Percentiles rank a stretch among this genome's conserved stretches.
Evolutionary conservation across 64 coral and sea anemone genomes (phyloP).

Genomic region (Actinia equina): DNA sequence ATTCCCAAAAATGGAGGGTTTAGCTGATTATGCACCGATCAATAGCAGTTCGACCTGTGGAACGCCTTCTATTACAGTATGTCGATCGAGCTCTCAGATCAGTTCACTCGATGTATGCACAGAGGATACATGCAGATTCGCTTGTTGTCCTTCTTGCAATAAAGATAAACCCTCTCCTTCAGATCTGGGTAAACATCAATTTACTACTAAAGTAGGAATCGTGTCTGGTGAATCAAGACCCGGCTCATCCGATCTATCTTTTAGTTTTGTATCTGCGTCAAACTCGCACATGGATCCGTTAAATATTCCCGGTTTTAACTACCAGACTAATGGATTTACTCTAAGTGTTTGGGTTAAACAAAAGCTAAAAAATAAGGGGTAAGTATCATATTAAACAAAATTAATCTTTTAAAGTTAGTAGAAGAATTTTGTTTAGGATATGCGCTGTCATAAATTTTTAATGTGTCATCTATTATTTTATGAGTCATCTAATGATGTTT

Average conservation of each 20-base stretch:
- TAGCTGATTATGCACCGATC: slow-evolving; percentile 68
- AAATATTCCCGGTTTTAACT: slow-evolving; percentile 39
- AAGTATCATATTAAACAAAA: slow-evolving; percentile 1
- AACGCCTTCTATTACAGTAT: slow-evolving; percentile 40
- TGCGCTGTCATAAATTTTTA: background rate
- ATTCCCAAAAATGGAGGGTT: slow-evolving; percentile 66
- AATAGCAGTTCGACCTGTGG: slow-evolving; percentile 83
- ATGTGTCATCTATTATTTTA: background rate
- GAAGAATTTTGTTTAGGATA: background rate
- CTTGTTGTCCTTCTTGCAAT: slow-evolving; percentile 59
- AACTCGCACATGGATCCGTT: slow-evolving; percentile 51
- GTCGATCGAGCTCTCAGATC: slow-evolving; percentile 23
- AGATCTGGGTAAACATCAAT: slow-evolving; percentile 25
- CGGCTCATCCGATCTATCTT: slow-evolving; percentile 52
- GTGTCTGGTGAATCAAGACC: slow-evolving; percentile 61
- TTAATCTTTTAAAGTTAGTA: background rate
- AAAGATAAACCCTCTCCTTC: slow-evolving; percentile 24
- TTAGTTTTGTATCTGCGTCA: slow-evolving; percentile 49
- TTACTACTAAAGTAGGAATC: background rate
- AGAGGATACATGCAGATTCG: slow-evolving; percentile 66
- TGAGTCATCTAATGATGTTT: background rate
- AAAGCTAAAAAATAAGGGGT: slow-evolving; percentile 40
- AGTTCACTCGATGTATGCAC: slow-evolving; percentile 59
- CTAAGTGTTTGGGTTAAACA: slow-evolving; percentile 90
- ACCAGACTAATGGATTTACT: slow-evolving; percentile 52